These are phyloP conservation scores for Phragmatobia fuliginosa DNA, from an alignment of 2,888 invertebrate genomes.

Conservation along the genomic window DNA sequence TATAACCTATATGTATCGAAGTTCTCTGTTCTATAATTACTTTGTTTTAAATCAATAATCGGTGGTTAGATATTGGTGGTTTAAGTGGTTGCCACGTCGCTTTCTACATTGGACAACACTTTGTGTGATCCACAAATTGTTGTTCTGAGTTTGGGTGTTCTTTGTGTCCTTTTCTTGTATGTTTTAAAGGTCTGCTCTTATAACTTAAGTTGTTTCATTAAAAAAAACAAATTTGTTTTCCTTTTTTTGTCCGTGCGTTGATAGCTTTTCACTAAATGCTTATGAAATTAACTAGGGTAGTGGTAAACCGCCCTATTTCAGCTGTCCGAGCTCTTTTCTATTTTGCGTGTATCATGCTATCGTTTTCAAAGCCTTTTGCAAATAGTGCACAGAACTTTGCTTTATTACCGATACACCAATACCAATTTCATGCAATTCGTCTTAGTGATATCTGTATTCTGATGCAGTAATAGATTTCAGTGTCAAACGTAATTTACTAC, in stretches of 20 bases:
- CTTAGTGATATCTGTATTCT: background rate
- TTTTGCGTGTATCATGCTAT: background rate
- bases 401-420: background rate
- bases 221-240: too few relatives aligned
- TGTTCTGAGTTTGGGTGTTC: too few relatives aligned
- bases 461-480: background rate
- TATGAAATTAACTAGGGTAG: too few relatives aligned
- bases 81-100: too few relatives aligned
- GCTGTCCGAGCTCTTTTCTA: background rate
- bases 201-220: too few relatives aligned
- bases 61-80: too few relatives aligned
- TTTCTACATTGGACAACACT: too few relatives aligned
- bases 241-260: too few relatives aligned
- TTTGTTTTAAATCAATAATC: background rate
- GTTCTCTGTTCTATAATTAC: background rate
- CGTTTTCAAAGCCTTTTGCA: background rate
- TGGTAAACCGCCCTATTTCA: background rate
- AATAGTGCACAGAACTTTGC: background rate
- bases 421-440: background rate
- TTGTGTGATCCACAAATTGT: too few relatives aligned
- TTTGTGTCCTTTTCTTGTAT: too few relatives aligned
- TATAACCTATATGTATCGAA: background rate
- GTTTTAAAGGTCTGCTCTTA: too few relatives aligned
- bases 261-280: too few relatives aligned
- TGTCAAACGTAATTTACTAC: background rate